phyloP scores from a whole-genome alignment of 2,113 vertebrate species.

The Nycticryphes semicollaris region DNA sequence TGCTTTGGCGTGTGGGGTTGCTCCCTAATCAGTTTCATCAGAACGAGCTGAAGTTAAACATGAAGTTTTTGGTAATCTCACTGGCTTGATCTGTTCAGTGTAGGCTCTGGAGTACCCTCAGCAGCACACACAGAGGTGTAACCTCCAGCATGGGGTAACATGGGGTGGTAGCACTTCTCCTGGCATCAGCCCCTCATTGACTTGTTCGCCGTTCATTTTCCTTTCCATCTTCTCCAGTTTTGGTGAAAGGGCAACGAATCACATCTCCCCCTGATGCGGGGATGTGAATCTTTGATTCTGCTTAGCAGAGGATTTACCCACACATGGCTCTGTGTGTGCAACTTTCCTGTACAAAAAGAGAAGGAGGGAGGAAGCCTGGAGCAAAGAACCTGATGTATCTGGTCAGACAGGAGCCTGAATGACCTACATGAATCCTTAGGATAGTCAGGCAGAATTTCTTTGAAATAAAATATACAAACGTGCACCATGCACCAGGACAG shows the following conservation, averaged over 20 bases:
- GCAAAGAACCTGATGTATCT: neutral
- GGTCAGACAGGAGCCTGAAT: neutral
- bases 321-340: neutral
- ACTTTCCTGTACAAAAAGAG: neutral
- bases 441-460: neutral
- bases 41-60: neutral
- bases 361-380: neutral
- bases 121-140: neutral
- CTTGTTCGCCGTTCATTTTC: neutral
- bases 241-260: neutral
- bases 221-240: neutral
- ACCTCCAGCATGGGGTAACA: neutral
- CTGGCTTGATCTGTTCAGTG: neutral
- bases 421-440: neutral
- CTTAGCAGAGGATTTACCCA: neutral
- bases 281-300: neutral
- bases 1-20: neutral
- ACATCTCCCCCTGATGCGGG: rapidly evolving
- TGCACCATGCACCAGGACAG: no score
- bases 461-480: neutral
- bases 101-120: neutral
- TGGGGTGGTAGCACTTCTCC: neutral
- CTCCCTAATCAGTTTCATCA: neutral
- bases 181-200: neutral
- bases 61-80: neutral